Base-by-base conservation (phyloP, 2,113 vertebrate genomes). In the Tamias sibiricus region DNA sequence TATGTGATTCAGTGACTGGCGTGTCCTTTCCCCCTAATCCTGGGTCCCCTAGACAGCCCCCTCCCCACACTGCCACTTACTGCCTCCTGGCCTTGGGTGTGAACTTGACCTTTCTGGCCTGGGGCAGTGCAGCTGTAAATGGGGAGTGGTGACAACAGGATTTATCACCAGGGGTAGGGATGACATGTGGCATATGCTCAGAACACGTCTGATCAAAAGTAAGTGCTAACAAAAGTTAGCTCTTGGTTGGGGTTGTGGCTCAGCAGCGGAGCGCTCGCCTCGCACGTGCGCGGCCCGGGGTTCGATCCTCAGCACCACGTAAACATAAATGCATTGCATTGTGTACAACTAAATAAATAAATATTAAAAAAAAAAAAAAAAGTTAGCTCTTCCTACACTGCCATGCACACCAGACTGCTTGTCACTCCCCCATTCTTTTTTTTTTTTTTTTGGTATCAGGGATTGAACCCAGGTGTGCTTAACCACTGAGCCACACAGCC, bases 151-250 rank as follows among this genome's bases (percentile, higher is more conserved):
- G 40, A 49, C 49, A 17, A n/a, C 4, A 22, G 44, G 71, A 6
- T 35, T 35, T 28, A 24, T 59, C 37, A 47, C 82, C 54, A 30
- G 57, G 19, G 24, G 32, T 32, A 49, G 84, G 13, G 28, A 4
- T 7, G 20, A 26, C 3, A 8, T 2, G 19, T 14, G 10, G 12
- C 28, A n/a, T 4, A 1, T 22, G 19, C 32, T 49, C 35, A 11
- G n/a, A 88, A 83, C 22, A 62, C 10, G 40, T 47, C 52, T 22
- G 47, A 10, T 35, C 68, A 54, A 32, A 37, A 66, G 22, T 10
- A 30, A 30, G 2, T 10, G 24, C 52, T 64, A 40, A 22, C 32
- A 4, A 8, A 8, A 64, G 26, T 12, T 49, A 77, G 30, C 9
- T 66, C 72, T 69, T 42, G n/a, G n/a, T n/a, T n/a, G n/a, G n/a